Conservation (phyloP, 37 sponge, comb jelly and placozoan species). For the Aplysina aerophoba region DNA sequence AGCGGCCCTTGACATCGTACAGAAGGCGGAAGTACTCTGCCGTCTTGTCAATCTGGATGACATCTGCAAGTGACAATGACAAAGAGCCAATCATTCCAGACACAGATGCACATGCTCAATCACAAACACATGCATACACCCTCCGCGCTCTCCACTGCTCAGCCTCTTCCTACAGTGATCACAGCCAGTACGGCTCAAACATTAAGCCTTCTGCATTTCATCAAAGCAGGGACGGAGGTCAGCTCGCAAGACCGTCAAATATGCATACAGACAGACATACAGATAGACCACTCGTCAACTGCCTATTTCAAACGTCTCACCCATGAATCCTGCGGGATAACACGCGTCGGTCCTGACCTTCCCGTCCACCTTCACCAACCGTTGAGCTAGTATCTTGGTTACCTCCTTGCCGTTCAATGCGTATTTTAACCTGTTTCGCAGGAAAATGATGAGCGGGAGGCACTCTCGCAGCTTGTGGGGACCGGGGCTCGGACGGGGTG, state of each 20-base stretch:
- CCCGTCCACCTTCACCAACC: slow-evolving; percentile 95
- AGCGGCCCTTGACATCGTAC: slow-evolving; percentile 97
- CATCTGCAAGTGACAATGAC: slow-evolving; percentile 60
- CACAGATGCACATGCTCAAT: neutral
- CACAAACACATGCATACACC: too few relatives aligned
- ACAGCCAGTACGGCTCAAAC: neutral
- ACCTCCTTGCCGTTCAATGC: slow-evolving; percentile 95
- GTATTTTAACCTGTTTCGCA: slow-evolving; percentile 97
- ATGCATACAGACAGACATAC: too few relatives aligned
- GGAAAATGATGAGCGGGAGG: slow-evolving; percentile 90
- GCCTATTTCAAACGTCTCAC: slow-evolving; percentile 48
- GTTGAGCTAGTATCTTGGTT: slow-evolving; percentile 88
- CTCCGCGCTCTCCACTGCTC: too few relatives aligned
- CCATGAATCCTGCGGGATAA: slow-evolving; percentile 96
- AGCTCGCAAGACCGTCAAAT: too few relatives aligned
- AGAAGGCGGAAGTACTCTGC: slow-evolving; percentile 93
- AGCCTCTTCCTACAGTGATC: too few relatives aligned
- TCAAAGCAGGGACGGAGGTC: neutral
- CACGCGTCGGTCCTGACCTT: slow-evolving; percentile 94
- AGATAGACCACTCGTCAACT: too few relatives aligned
- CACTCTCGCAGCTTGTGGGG: slow-evolving; percentile 98
- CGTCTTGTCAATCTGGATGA: slow-evolving; percentile 94
- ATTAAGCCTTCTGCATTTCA: slow-evolving; percentile 13
- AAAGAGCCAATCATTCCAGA: neutral
- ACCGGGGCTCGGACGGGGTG: slow-evolving; percentile 93